Evolutionary conservation across 2,113 vertebrate genomes (phyloP).

Genomic region (Ibidorhyncha struthersii): DNA sequence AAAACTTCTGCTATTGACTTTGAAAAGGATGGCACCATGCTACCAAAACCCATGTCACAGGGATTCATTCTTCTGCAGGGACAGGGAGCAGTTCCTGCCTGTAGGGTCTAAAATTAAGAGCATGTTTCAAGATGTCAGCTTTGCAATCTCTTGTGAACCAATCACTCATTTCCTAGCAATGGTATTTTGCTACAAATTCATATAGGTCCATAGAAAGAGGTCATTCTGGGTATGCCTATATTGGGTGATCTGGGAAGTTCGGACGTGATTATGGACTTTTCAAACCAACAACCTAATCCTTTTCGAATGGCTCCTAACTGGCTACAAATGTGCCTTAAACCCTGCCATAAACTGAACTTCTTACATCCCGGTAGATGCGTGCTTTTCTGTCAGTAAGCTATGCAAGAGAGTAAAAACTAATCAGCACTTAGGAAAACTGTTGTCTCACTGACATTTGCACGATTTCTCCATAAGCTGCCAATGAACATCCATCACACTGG

Average conservation of each 20-base stretch:
- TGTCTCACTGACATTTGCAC: constrained; percentile 27
- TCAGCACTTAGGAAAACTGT: not conserved
- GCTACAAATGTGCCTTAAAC: not conserved
- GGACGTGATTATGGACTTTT: not conserved
- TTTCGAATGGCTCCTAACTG: not conserved
- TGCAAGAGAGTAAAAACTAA: not conserved
- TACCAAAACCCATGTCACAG: rapidly evolving
- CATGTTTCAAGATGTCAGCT: not conserved
- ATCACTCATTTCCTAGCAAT: not conserved
- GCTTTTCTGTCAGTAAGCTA: not conserved
- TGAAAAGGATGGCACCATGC: not conserved
- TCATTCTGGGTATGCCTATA: not conserved
- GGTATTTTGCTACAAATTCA: not conserved
- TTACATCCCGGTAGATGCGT: not conserved
- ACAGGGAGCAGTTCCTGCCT: not conserved
- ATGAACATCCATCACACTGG: not conserved
- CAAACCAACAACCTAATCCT: not conserved
- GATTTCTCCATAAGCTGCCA: constrained; percentile 13
- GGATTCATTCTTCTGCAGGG: not conserved
- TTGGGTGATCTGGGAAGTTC: not conserved
- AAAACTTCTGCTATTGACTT: not conserved
- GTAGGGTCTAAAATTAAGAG: not conserved
- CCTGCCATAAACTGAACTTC: rapidly evolving
- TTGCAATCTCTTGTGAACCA: not conserved
- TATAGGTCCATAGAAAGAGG: not conserved